Evolutionary conservation across 2,113 vertebrate genomes (phyloP), one percentile per base, ranked within the genome.

Genomic region (Heterocephalus glaber): DNA sequence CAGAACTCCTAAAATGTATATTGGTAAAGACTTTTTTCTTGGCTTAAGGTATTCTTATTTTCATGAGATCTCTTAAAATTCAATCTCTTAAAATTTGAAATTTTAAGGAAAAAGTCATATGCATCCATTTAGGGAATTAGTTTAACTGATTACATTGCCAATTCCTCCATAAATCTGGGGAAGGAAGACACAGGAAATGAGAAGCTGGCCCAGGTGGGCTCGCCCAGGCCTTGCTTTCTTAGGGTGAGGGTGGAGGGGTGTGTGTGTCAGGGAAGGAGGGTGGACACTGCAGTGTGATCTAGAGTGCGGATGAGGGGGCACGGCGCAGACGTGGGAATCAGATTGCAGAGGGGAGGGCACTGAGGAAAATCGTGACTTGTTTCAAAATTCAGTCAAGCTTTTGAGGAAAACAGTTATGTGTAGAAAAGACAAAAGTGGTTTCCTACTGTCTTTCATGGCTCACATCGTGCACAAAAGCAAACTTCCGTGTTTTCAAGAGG

Each of bases 11-110:
- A 66, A 92, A 94, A 96, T 96, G 65, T 52, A 70, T 86, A 77
- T 94, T 49, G 90, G 88, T 66, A n/a, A 86, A 91, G 74, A 86
- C 86, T 77, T 58, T 49, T 86, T 96, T 95, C 84, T 96, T 97
- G 90, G 90, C 70, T 81, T 90, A 68, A 90, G 65, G 8, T 95
- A 65, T 79, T 89, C 84, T 92, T 76, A 92, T 52, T 97, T 96
- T 95, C 85, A 84, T 30, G 33, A 87, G 76, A 60, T 89, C 30
- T 77, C 65, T 93, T 95, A n/a, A n/a, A n/a, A n/a, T n/a, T n/a
- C n/a, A n/a, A n/a, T n/a, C n/a, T n/a, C n/a, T 86, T 89, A 89
- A 96, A 95, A 88, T 86, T 92, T 83, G 89, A 33, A 85, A 7
- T 92, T 81, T 94, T 30, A 49, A 72, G 92, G 86, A 76, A 80